phyloP scores from a whole-genome alignment of 2,888 invertebrate species.

The Branchipolynoe longqiensis region DNA sequence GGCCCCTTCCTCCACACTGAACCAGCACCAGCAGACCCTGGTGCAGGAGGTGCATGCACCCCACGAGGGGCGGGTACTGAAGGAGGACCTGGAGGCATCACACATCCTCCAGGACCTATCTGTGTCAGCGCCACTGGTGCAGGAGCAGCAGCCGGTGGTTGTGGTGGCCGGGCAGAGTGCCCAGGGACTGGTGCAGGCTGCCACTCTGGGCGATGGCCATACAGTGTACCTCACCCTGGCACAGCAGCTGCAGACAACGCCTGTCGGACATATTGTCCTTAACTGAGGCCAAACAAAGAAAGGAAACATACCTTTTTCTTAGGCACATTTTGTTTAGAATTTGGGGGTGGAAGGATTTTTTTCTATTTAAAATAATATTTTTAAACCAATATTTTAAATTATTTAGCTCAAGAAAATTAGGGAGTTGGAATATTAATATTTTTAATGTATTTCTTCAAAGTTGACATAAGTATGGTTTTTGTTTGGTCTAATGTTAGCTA shows the following conservation, averaged over 20 bases:
- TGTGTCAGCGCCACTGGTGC: not conserved
- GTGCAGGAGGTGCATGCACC: not conserved
- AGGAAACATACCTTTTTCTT: too few relatives aligned
- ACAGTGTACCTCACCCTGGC: slow-evolving; percentile 9
- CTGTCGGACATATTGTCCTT: too few relatives aligned
- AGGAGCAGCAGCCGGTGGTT: not conserved
- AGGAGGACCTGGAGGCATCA: slow-evolving; percentile 21
- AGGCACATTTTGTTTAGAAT: too few relatives aligned
- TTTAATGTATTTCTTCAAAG: too few relatives aligned
- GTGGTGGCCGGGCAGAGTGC: not conserved
- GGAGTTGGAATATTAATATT: too few relatives aligned
- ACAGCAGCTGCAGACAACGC: not conserved
- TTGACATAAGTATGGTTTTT: too few relatives aligned
- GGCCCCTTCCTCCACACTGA: not conserved
- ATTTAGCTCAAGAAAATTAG: too few relatives aligned
- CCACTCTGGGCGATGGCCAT: not conserved
- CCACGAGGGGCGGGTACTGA: not conserved
- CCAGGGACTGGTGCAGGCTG: not conserved
- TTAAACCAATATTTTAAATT: too few relatives aligned
- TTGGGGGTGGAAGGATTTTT: too few relatives aligned
- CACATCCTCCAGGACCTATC: slow-evolving; percentile 15
- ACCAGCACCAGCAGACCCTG: not conserved
- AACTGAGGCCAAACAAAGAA: too few relatives aligned
- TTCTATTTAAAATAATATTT: too few relatives aligned
- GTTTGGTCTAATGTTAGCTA: too few relatives aligned